Conservation (phyloP, 2,113 vertebrate species). For the Alligator sinensis region DNA sequence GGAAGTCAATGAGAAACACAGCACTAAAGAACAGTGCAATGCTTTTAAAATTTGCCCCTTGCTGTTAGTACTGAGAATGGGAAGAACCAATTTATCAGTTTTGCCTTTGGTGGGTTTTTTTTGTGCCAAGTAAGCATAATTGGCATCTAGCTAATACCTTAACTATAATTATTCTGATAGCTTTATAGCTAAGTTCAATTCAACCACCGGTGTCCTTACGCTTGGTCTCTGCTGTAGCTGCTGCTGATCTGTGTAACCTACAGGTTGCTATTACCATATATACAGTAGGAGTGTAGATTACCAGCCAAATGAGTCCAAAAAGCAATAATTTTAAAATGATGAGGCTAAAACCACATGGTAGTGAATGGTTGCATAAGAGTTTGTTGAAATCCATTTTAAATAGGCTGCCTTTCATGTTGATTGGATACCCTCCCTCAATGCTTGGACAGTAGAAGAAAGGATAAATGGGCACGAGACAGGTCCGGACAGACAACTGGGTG, state of each 20-base stretch:
- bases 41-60: background rate
- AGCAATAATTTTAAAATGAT: background rate
- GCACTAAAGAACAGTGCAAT: background rate
- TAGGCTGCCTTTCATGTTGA: background rate
- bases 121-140: accelerated
- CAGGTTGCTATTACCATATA: accelerated
- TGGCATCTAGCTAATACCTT: background rate
- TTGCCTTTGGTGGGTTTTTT: no score
- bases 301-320: accelerated
- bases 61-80: background rate
- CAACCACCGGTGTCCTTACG: background rate
- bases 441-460: background rate
- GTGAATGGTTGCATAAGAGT: accelerated
- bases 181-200: background rate
- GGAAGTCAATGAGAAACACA: accelerated
- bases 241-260: accelerated
- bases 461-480: background rate
- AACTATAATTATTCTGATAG: accelerated
- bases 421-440: background rate
- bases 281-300: accelerated
- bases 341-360: background rate
- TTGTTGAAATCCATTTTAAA: background rate
- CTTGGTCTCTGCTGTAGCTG: background rate
- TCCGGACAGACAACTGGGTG: conserved; percentile 6
- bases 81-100: background rate